Evolutionary conservation across 2,888 invertebrate genomes (phyloP).

Genomic region (Copidosoma aretas): DNA sequence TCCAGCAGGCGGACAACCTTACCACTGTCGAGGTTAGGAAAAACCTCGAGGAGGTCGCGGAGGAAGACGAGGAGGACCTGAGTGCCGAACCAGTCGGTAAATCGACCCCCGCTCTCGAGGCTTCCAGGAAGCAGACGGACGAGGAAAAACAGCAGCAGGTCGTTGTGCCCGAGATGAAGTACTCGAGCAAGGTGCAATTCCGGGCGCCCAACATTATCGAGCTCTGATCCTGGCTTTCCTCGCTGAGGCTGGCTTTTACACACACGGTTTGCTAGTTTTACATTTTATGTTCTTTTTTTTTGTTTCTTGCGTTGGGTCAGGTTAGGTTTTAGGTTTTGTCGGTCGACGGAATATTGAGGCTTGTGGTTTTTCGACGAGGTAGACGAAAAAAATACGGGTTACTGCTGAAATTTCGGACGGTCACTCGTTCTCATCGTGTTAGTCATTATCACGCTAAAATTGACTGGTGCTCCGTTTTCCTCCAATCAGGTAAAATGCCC

Average conservation of each 20-base stretch:
- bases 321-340: too few relatives aligned
- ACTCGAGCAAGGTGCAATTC: conserved; percentile 54
- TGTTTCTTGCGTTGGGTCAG: too few relatives aligned
- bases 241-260: not conserved
- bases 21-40: conserved; percentile 48
- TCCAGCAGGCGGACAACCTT: conserved; percentile 40
- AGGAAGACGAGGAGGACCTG: conserved; percentile 48
- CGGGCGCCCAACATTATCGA: conserved; percentile 55
- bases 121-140: conserved; percentile 5
- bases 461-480: too few relatives aligned
- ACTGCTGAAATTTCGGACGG: too few relatives aligned
- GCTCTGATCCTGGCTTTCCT: conserved; percentile 44
- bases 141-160: conserved; percentile 23
- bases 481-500: too few relatives aligned
- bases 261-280: not conserved
- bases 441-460: too few relatives aligned
- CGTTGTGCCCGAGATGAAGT: conserved; percentile 49
- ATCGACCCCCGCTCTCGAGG: not conserved
- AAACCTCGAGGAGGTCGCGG: conserved; percentile 51
- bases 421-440: too few relatives aligned
- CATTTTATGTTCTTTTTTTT: too few relatives aligned
- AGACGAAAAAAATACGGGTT: too few relatives aligned
- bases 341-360: too few relatives aligned
- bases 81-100: not conserved
- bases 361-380: too few relatives aligned